Base-by-base conservation (phyloP, 2,113 vertebrate genomes). In the Ascaphus truei region DNA sequence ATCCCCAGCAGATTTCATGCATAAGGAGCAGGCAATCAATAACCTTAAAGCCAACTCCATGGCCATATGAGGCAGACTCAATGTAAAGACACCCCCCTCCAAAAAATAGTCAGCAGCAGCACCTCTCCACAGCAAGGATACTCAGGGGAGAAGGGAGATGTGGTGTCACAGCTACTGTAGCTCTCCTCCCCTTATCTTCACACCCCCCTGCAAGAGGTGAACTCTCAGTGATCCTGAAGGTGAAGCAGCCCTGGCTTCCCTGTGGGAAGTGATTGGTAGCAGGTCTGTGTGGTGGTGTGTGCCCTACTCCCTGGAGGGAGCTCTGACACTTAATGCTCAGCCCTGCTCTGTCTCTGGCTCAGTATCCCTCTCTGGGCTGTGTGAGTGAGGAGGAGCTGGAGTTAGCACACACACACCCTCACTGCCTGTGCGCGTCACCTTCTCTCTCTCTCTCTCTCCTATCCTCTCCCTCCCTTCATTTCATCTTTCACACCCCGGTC, bases 21-120 rank as follows among this genome's bases (percentile, higher is more conserved):
- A 89, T 73, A 91, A 86, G 73, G 87, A 76, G 81, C 67, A 85
- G 51, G 86, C 67, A 36, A 93, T 39, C 73, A 84, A 10, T 26
- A 93, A 84, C 73, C 88, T 91, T 79, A 87, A 72, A 66, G 88
- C 85, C 39, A 91, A 73, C 56, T 79, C 88, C 92, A 90, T 90
- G 58, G 6, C 39, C 3, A 25, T 2, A n/a, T 34, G 15, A 29
- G 20, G 53, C 33, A 15, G 5, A 16, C 11, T 16, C 6, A 45
- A n/a, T n/a, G n/a, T n/a, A 18, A 50, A 65, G 37, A 20, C 18
- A 31, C 23, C 7, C 20, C 41, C 7, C 41, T 45, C 9, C 9
- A 15, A 3, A 27, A 15, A n/a, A 55, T n/a, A 31, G 51, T 55
- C n/a, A n/a, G 7, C 27, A 55, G 29, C 15, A 53, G 50, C 50